A percentile compares a stretch with the other conserved stretches of the same genome.
phyloP scores from a whole-genome alignment of 2,888 invertebrate genomes.

The Parasteatoda lunata region DNA sequence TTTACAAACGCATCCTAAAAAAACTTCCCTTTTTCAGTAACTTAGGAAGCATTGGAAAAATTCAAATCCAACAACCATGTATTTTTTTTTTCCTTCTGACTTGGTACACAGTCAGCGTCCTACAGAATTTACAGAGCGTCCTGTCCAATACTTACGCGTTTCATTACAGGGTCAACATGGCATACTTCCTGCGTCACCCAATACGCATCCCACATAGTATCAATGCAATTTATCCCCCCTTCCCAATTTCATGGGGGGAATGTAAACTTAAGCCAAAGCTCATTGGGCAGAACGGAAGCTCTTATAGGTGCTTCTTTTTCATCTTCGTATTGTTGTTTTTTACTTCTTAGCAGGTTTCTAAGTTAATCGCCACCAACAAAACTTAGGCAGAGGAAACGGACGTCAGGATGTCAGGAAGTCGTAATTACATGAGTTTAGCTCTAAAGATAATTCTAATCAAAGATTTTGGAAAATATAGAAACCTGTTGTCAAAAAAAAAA shows the following conservation, averaged over 20 bases:
- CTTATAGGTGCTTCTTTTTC: not conserved
- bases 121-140: conserved; percentile 19
- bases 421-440: conserved; percentile 30
- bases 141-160: conserved; percentile 49
- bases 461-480: no score
- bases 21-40: not conserved
- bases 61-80: not conserved
- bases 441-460: not conserved
- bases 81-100: not conserved
- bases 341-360: conserved; percentile 1
- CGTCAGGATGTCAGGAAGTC: conserved; percentile 50
- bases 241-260: not conserved
- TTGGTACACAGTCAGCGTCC: not conserved
- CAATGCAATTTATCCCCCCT: not conserved
- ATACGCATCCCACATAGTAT: conserved; percentile 2
- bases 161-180: conserved; percentile 62
- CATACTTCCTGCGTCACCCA: conserved; percentile 65
- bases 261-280: conserved; percentile 35
- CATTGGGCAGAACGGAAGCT: not conserved
- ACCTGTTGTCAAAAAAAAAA: no score
- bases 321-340: not conserved
- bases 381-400: conserved; percentile 48
- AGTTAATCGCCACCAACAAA: not conserved
- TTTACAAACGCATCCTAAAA: no score
- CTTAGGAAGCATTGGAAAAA: not conserved